Percentiles rank a stretch among this genome's conserved stretches.
phyloP scores from a whole-genome alignment of 2,888 invertebrate genomes.

The Drosophila mettleri region DNA sequence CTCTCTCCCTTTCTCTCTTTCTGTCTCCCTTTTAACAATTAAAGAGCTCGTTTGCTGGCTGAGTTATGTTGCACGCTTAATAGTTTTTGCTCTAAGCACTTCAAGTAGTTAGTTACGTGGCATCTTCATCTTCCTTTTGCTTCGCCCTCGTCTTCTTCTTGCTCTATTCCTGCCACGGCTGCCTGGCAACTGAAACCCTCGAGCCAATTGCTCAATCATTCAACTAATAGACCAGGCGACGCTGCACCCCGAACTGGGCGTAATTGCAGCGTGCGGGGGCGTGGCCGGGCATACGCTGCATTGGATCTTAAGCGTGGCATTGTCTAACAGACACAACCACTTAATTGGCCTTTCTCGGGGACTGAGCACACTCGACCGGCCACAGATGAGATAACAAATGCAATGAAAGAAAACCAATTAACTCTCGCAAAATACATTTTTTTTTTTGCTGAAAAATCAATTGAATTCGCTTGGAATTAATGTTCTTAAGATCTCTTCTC shows the following conservation, averaged over 20 bases:
- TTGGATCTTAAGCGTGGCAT: slow-evolving; percentile 10
- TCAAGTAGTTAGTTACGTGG: slow-evolving; percentile 23
- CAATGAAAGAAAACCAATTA: slow-evolving; percentile 1
- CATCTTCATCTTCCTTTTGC: slow-evolving; percentile 4
- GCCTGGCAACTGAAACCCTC: slow-evolving; percentile 36
- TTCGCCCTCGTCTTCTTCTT: not conserved
- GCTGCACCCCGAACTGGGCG: slow-evolving; percentile 19
- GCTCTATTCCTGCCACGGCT: not conserved
- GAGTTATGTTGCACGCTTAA: slow-evolving; percentile 38
- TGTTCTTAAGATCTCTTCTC: not conserved
- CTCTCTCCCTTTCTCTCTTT: no score
- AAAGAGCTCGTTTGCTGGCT: slow-evolving; percentile 37
- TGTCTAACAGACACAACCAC: slow-evolving; percentile 51
- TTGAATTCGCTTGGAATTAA: not conserved
- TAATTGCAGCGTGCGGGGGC: slow-evolving; percentile 55
- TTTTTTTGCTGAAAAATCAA: not conserved
- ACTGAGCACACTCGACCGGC: not conserved
- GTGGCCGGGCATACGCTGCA: slow-evolving; percentile 27
- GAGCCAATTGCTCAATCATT: slow-evolving; percentile 67
- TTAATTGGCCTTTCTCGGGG: slow-evolving; percentile 55
- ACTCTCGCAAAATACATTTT: slow-evolving; percentile 7
- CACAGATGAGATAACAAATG: slow-evolving; percentile 16
- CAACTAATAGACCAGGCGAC: slow-evolving; percentile 58
- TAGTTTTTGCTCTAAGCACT: slow-evolving; percentile 27
- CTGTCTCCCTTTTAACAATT: slow-evolving; percentile 14